These are phyloP conservation scores for Eudyptes chrysolophus DNA, from an alignment of 2,113 vertebrate species.

Conservation along the genomic window DNA sequence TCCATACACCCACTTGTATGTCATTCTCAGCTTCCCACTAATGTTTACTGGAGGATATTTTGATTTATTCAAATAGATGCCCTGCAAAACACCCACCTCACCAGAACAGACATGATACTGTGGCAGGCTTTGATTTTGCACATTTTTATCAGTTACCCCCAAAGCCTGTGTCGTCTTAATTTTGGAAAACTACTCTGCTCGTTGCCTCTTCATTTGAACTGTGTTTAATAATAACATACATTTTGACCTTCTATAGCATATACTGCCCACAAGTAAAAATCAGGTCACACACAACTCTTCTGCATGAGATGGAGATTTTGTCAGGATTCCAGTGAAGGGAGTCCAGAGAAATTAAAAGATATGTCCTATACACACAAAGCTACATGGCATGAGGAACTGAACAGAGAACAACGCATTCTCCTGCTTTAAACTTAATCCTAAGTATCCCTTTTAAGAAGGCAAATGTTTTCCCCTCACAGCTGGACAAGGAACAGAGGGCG, in stretches of 20 bases:
- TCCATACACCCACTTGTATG: not conserved
- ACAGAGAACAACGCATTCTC: not conserved
- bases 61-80: conserved; percentile 1
- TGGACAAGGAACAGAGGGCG: not conserved
- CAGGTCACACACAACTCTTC: not conserved
- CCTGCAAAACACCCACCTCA: not conserved
- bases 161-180: not conserved
- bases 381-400: not conserved
- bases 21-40: conserved; percentile 10
- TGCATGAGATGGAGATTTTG: not conserved
- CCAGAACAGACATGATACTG: not conserved
- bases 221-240: not conserved
- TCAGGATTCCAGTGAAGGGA: not conserved
- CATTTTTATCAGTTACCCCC: not conserved
- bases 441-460: not conserved
- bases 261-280: not conserved
- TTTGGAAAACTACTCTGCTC: not conserved
- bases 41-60: not conserved
- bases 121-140: not conserved
- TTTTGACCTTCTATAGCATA: not conserved
- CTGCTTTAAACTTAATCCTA: not conserved
- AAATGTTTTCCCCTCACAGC: not conserved
- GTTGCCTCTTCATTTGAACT: not conserved
- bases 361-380: not conserved
- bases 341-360: not conserved